Evolutionary conservation across 2,113 vertebrate species (phyloP).

Genomic region (Thalassoma bifasciatum): DNA sequence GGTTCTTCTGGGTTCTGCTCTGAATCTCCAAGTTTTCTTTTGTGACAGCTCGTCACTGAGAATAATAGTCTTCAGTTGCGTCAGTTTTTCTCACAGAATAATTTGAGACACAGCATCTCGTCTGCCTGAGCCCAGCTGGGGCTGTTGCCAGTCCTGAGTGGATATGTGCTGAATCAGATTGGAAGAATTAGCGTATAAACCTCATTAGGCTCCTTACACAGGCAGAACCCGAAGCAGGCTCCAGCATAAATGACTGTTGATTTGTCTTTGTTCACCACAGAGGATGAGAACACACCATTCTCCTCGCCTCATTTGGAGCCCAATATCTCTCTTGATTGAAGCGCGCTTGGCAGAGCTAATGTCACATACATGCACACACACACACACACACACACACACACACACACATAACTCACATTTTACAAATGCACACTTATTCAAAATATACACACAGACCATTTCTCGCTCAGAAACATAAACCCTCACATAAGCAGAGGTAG

Average conservation of each 20-base stretch:
- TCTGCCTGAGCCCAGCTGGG: slow-evolving; percentile 33
- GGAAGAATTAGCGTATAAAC: slow-evolving; percentile 37
- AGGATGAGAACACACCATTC: slow-evolving; percentile 6
- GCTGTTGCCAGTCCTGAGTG: slow-evolving; percentile 6
- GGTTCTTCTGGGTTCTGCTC: too few species aligned
- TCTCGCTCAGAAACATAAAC: neutral
- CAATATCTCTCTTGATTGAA: neutral
- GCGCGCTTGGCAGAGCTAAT: neutral
- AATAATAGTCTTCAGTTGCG: too few species aligned
- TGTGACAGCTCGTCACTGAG: too few species aligned
- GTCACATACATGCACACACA: neutral
- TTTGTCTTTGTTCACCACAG: slow-evolving; percentile 10
- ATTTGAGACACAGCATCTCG: neutral
- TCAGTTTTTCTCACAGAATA: too few species aligned
- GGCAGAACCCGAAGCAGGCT: slow-evolving; percentile 18
- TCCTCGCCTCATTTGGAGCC: neutral
- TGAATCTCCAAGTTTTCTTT: too few species aligned
- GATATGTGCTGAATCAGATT: slow-evolving; percentile 47
- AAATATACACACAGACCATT: neutral
- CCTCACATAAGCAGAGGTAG: neutral
- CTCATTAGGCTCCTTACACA: slow-evolving; percentile 32
- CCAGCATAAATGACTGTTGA: neutral
- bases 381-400: neutral
- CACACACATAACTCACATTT: neutral
- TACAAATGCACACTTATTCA: neutral